These are phyloP conservation scores for Resseliella maxima DNA, from an alignment of 2,888 invertebrate species.

Conservation along the genomic window DNA sequence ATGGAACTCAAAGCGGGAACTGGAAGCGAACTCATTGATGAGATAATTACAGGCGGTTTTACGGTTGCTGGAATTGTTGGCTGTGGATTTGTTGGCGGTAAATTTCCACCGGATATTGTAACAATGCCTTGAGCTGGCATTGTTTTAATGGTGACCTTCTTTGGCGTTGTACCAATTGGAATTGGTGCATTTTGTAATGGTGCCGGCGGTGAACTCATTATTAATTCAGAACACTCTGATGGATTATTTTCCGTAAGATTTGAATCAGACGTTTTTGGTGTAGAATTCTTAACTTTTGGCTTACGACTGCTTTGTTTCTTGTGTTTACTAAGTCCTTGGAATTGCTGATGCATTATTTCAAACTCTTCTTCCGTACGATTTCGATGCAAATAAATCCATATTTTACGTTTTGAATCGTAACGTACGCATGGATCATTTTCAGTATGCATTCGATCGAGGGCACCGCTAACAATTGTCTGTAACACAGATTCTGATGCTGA, in stretches of 20 bases:
- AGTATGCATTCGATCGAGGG: constrained; percentile 88
- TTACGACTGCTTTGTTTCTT: constrained; percentile 66
- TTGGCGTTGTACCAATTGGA: constrained; percentile 56
- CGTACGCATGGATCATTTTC: constrained; percentile 92
- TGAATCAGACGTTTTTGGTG: constrained; percentile 53
- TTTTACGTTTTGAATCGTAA: constrained; percentile 89
- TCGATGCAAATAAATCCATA: constrained; percentile 96
- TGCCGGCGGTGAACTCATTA: background rate
- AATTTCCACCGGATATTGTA: background rate
- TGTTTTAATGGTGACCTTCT: constrained; percentile 57
- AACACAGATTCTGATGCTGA: constrained; percentile 67
- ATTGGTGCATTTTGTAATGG: background rate
- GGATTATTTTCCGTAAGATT: background rate
- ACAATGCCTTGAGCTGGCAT: constrained; percentile 52
- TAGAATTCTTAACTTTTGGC: constrained; percentile 60
- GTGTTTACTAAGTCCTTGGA: constrained; percentile 73
- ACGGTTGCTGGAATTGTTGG: constrained; percentile 57
- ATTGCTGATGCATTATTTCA: constrained; percentile 77
- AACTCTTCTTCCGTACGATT: constrained; percentile 72
- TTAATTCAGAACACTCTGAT: background rate
- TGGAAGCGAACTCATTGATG: constrained; percentile 62
- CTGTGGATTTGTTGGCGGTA: background rate
- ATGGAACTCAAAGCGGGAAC: constrained; percentile 59
- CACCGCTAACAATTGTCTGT: constrained; percentile 88
- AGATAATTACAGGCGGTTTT: constrained; percentile 57